Percentiles rank a stretch among this genome's conserved stretches.
Conservation (phyloP, 2,113 vertebrate species). For the Cavia aperea region DNA sequence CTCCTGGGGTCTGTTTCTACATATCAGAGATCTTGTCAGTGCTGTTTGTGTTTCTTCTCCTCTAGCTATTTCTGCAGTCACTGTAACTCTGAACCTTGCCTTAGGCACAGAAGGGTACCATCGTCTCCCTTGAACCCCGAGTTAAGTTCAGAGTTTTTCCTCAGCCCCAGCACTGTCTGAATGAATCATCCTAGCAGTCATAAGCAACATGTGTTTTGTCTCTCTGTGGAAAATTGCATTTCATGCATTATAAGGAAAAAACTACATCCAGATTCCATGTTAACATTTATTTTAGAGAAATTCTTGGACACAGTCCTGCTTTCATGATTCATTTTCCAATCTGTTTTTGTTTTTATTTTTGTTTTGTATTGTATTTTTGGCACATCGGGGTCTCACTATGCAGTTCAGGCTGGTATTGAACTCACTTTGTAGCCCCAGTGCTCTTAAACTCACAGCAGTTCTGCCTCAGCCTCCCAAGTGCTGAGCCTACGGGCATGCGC, state of each 20-base stretch:
- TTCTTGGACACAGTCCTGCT: slow-evolving; percentile 21
- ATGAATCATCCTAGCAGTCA: slow-evolving; percentile 24
- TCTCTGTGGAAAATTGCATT: slow-evolving; percentile 48
- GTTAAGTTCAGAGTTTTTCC: slow-evolving; percentile 44
- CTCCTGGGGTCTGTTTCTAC: slow-evolving; percentile 19
- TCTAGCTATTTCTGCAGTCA: slow-evolving; percentile 21
- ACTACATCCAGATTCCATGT: slow-evolving; percentile 25
- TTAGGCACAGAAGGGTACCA: slow-evolving; percentile 15
- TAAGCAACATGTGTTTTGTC: slow-evolving; percentile 38
- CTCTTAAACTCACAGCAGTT: background rate
- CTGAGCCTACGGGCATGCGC: background rate
- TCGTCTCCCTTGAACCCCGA: slow-evolving; percentile 5
- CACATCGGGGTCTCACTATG: background rate
- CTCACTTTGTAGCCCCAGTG: background rate
- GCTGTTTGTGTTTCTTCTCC: background rate
- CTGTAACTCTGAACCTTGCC: background rate
- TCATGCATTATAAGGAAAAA: slow-evolving; percentile 30
- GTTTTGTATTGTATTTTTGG: background rate
- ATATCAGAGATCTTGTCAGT: background rate
- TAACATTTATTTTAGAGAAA: slow-evolving; percentile 38
- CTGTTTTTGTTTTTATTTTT: background rate
- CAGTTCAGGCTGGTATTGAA: background rate
- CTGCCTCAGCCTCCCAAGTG: background rate
- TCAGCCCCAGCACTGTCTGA: background rate
- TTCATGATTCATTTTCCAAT: slow-evolving; percentile 42